Evolutionary conservation across 2,888 invertebrate species (phyloP).

Genomic region (Parascotia fuliginaria): DNA sequence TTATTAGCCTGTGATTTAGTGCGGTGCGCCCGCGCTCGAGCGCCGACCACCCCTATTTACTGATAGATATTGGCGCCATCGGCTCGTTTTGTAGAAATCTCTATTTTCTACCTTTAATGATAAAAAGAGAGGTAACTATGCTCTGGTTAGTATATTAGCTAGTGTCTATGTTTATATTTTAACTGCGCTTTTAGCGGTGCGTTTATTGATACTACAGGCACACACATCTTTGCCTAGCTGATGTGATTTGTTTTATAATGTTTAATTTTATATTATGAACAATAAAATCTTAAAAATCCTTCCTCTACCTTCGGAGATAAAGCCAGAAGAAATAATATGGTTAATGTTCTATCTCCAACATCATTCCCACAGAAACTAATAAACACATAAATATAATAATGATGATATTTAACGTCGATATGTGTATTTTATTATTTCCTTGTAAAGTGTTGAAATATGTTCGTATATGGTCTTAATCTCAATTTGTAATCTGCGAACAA

Average conservation of each 20-base stretch:
- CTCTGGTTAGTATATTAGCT: not conserved
- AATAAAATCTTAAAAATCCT: no score
- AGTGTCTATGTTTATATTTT: no score
- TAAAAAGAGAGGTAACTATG: slow-evolving; percentile 31
- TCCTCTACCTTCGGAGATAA: no score
- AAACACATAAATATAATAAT: not conserved
- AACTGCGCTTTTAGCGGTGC: no score
- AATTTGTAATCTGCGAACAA: slow-evolving; percentile 3
- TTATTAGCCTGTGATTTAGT: slow-evolving; percentile 83
- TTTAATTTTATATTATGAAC: no score
- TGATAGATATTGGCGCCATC: slow-evolving; percentile 59
- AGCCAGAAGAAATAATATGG: not conserved
- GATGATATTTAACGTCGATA: not conserved
- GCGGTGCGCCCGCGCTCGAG: slow-evolving; percentile 52
- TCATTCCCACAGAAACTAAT: not conserved
- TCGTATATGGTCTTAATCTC: slow-evolving; percentile 1
- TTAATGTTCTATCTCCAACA: not conserved
- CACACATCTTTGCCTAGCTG: no score
- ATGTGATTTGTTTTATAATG: no score
- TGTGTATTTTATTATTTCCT: slow-evolving; percentile 12
- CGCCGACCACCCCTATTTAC: slow-evolving; percentile 74
- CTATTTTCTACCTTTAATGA: slow-evolving; percentile 35
- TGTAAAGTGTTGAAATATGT: not conserved
- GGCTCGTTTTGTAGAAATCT: slow-evolving; percentile 45
- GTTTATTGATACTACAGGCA: no score